Conservation (phyloP, 2,888 invertebrate species). For the Eristalinus sepulchralis region DNA sequence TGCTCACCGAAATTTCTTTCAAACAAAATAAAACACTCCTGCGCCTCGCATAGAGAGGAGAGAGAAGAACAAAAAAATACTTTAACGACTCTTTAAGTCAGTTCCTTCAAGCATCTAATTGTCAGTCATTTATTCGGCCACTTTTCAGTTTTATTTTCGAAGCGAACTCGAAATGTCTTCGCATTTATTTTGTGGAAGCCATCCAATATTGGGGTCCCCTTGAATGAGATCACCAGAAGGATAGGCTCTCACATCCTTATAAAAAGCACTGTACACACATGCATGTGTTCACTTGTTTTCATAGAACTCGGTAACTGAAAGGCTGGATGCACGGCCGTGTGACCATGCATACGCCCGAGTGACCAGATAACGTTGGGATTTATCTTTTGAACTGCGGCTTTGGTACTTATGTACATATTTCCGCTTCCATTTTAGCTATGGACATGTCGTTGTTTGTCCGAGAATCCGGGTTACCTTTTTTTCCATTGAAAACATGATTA, state of each 20-base stretch:
- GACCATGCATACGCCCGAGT: slow-evolving; percentile 61
- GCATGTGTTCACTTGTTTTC: neutral
- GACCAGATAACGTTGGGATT: slow-evolving; percentile 61
- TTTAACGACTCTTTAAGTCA: neutral
- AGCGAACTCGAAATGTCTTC: slow-evolving; percentile 3
- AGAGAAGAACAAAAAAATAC: neutral
- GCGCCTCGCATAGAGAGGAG: no score
- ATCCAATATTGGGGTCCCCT: neutral
- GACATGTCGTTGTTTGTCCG: slow-evolving; percentile 33
- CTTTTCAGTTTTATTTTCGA: slow-evolving; percentile 3
- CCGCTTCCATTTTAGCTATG: slow-evolving; percentile 33
- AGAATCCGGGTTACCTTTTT: neutral
- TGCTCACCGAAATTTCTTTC: no score
- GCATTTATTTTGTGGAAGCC: neutral
- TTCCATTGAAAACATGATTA: slow-evolving; percentile 57
- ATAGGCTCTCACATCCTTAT: neutral
- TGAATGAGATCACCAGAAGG: neutral
- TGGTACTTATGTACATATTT: slow-evolving; percentile 39
- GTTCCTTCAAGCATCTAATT: neutral
- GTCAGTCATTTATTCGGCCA: neutral
- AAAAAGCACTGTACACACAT: neutral
- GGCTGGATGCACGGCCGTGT: slow-evolving; percentile 22
- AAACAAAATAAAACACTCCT: no score
- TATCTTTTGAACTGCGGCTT: slow-evolving; percentile 44
- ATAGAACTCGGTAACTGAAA: neutral